Base-by-base conservation (phyloP, 2,888 invertebrate species). In the Drosophila longiperda region DNA sequence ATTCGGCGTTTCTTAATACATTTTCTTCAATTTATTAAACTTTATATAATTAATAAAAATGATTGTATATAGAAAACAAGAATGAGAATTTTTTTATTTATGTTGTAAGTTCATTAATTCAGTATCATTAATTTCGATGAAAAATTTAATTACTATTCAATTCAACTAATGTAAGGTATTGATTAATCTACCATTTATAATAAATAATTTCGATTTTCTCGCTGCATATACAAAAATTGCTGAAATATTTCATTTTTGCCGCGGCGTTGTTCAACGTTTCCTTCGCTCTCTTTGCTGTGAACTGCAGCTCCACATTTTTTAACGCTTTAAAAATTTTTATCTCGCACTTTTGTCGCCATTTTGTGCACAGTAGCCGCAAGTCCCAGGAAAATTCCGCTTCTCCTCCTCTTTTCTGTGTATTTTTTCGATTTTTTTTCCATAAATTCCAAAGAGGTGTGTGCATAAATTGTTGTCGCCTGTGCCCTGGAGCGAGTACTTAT, bases 361-460 rank as follows among this genome's bases (percentile, higher is more conserved):
- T 78, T 69, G 68, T 69, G 73, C 80, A 72, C 70, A 70, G 68
- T 32, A 58, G 62, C 32, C 33, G 33, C 42, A 50, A 49, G 71
- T 72, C 69, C 65, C 45, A 50, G 54, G 66, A 42, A 63, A 17
- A 36, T 7, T n/a, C 3, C 36, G 20, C 38, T 52, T 50, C 33
- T 52, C 49, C 23, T 52, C 34, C n/a, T 45, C 53, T 12, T 36
- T 17, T 29, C 20, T 42, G 32, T 23, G 55, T 70, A 50, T 69
- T 60, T 48, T 50, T 40, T 15, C 40, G 29, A 6, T 49, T 33
- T 45, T 42, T 53, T 60, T 66, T 78, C 66, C 58, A 61, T 57
- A 80, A 83, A 81, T 84, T 81, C 83, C 66, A 71, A 55, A 74
- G 75, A 85, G 85, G 85, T 85, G 85, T 85, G 87, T 74, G 87